phyloP scores from a whole-genome alignment of 2,113 vertebrate genomes.

The Neolamprologus devosi region DNA sequence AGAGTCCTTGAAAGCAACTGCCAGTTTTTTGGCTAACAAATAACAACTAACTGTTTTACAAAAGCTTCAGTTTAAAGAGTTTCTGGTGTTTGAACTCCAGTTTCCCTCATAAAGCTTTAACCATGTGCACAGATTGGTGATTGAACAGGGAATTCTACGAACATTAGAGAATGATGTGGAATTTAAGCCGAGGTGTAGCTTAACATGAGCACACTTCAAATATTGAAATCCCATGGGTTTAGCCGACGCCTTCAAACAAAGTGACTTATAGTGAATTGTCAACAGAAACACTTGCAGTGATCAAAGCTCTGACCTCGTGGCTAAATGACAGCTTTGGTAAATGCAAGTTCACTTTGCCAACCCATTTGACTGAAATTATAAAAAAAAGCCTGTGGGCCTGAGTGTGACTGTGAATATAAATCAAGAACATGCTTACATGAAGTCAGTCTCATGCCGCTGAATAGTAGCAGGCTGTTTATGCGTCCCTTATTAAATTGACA shows the following conservation, averaged over 20 bases:
- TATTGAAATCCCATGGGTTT: background rate
- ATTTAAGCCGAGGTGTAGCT: background rate
- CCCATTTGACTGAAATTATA: background rate
- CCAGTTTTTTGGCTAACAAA: background rate
- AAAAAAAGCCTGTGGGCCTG: background rate
- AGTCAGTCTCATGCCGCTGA: constrained; percentile 11
- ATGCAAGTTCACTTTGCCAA: background rate
- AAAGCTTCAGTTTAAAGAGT: background rate
- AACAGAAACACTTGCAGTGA: background rate
- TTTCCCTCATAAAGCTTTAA: background rate
- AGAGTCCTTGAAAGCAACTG: background rate
- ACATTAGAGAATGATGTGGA: background rate
- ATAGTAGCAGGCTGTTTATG: constrained; percentile 39
- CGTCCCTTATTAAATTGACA: constrained; percentile 27
- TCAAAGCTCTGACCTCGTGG: background rate
- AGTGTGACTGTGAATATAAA: constrained; percentile 46
- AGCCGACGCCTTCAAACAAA: background rate
- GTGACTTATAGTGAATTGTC: background rate
- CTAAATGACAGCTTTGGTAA: background rate
- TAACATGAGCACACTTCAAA: background rate
- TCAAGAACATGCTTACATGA: constrained; percentile 4
- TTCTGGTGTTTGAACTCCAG: background rate
- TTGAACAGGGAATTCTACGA: background rate
- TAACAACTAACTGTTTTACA: background rate
- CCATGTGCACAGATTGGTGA: background rate